Evolutionary conservation across 1,140 invertebrate species (phyloP), one percentile per base, ranked within the genome.

Genomic region (Elymnias hypermnestra): DNA sequence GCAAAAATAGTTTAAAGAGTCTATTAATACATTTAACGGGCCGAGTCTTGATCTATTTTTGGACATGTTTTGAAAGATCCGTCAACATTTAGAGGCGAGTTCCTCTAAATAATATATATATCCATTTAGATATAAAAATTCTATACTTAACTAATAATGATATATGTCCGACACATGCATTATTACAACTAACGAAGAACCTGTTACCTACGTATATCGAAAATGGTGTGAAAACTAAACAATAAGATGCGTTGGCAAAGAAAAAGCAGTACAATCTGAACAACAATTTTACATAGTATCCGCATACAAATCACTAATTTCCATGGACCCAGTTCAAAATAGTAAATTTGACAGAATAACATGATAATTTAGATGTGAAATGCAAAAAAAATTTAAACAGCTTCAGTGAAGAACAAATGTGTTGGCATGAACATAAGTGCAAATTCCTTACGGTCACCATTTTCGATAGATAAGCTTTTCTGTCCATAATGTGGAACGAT

Each of bases 231-330:
- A 63, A 63, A 63, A 61, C 55, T 56, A 58, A 72, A 69, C 43
- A 68, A 55, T 47, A 37, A 37, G 65, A 63, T 53, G 56, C 41
- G 57, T 29, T 29, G 26, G 26, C 40, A 63, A 58, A 50, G 63
- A 67, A 60, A 29, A 72, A 77, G 66, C 72, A 41, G 54, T 59
- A 61, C 69, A 47, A 44, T 64, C 61, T 57, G 60, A 71, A 72
- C 61, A 62, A 52, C 70, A 76, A 77, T 78, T 76, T 82, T 74
- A 76, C 72, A 77, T 72, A 78, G 71, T 62, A 72, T 67, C 67
- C 26, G 44, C 64, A 65, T 72, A 74, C 64, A 63, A 52, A 59
- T 65, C 57, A 64, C 50, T 54, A 57, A 53, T 39, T 6, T 36
- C 23, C 15, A 10, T 43, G 36, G 22, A 19, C 3, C 9, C 7